phyloP scores from a whole-genome alignment of 2,797 vertebrate genomes.

The Rhinophrynus dorsalis region DNA sequence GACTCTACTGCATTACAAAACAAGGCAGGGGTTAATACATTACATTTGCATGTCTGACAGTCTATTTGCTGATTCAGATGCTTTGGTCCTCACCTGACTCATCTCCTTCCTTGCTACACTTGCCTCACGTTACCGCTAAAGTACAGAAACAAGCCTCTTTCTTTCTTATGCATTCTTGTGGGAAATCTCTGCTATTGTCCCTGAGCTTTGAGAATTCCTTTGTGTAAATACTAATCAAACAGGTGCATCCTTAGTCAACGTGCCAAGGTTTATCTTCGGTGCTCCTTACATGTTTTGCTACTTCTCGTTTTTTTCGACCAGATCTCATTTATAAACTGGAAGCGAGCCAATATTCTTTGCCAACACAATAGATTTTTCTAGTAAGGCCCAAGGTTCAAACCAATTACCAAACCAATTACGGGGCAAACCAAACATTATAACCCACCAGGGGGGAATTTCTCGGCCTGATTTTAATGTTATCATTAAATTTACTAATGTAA shows the following conservation, averaged over 20 bases:
- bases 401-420: too few relatives aligned
- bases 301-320: not conserved
- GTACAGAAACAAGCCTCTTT: not conserved
- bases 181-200: not conserved
- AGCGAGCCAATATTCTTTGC: not conserved
- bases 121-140: not conserved
- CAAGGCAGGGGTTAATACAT: too few relatives aligned
- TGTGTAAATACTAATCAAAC: not conserved
- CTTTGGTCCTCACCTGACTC: not conserved
- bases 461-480: too few relatives aligned
- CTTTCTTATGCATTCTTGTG: not conserved
- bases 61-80: not conserved
- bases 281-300: not conserved
- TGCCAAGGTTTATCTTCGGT: not conserved
- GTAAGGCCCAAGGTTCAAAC: too few relatives aligned
- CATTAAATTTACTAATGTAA: too few relatives aligned
- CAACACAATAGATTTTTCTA: not conserved
- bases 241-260: slow-evolving; percentile 1
- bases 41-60: not conserved
- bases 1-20: too few relatives aligned
- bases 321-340: not conserved
- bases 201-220: not conserved
- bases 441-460: too few relatives aligned
- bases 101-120: not conserved
- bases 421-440: too few relatives aligned